A percentile compares a stretch with the other conserved stretches of the same genome.
Conservation (phyloP, 2,113 vertebrate species). For the Rhineura floridana region DNA sequence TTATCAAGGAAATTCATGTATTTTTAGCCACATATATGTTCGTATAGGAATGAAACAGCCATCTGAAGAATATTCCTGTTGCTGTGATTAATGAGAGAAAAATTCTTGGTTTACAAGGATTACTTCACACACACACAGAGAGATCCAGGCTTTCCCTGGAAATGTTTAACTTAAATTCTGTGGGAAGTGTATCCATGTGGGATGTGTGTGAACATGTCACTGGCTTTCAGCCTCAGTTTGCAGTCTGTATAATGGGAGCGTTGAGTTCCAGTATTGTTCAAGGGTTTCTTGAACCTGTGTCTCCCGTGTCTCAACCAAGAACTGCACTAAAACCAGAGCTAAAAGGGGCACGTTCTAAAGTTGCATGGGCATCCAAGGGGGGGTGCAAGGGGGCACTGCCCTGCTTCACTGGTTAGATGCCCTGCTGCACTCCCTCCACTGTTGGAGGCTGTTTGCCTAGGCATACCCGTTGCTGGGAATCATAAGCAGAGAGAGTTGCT, state of each 20-base stretch:
- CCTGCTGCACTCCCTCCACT: too few relatives aligned
- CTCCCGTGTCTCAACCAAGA: too few relatives aligned
- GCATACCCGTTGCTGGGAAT: background rate
- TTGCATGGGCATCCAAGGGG: too few relatives aligned
- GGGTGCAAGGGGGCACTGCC: too few relatives aligned
- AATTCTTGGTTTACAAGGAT: background rate
- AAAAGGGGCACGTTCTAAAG: background rate
- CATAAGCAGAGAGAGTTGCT: background rate
- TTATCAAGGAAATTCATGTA: background rate
- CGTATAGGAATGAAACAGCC: background rate
- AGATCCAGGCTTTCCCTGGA: background rate
- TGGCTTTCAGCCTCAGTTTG: too few relatives aligned
- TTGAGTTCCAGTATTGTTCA: background rate
- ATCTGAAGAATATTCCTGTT: background rate
- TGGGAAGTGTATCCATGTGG: background rate
- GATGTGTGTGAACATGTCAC: background rate
- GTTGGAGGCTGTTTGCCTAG: background rate
- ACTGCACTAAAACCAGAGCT: background rate
- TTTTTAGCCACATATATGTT: background rate
- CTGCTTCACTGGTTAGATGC: too few relatives aligned
- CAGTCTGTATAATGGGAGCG: background rate
- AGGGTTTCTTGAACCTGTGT: background rate
- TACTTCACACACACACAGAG: too few relatives aligned
- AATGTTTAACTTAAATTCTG: background rate
- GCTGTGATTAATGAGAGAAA: too few relatives aligned